Evolutionary conservation across 37 sponge, comb jelly and placozoan species (phyloP).

Genomic region (Agelas oroides): DNA sequence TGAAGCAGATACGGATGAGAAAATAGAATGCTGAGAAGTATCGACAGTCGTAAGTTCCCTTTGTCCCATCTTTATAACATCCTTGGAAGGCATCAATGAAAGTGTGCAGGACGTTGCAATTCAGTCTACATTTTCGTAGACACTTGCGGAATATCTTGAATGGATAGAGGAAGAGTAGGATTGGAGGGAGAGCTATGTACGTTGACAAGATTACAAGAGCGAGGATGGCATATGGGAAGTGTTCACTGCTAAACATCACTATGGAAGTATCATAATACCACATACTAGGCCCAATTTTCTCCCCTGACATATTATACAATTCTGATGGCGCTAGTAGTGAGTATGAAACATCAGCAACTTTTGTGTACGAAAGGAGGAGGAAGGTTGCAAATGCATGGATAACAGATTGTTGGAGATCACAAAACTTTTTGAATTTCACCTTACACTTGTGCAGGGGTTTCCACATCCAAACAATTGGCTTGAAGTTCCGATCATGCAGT

Average conservation of each 20-base stretch:
- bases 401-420: conserved; percentile 7
- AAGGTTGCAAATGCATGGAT: conserved; percentile 36
- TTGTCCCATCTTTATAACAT: conserved; percentile 21
- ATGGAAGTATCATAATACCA: not conserved
- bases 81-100: conserved; percentile 25
- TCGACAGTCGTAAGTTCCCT: not conserved
- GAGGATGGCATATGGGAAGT: conserved; percentile 9
- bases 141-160: not conserved
- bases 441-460: not conserved
- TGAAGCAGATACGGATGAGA: not conserved
- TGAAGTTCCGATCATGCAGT: not conserved
- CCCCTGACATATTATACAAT: not conserved
- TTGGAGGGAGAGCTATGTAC: not conserved
- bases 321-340: not conserved
- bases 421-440: conserved; percentile 10
- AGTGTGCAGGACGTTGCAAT: not conserved
- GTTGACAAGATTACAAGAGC: conserved; percentile 13
- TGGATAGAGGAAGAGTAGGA: conserved; percentile 28
- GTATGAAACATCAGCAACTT: not conserved
- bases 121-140: not conserved
- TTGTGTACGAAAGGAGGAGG: conserved; percentile 14
- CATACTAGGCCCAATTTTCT: not conserved
- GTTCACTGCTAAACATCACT: not conserved
- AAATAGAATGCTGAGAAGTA: not conserved
- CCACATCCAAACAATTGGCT: not conserved